A percentile compares a stretch with the other conserved stretches of the same genome.
Conservation (phyloP, 2,113 vertebrate genomes). For the Brienomyrus brachyistius region DNA sequence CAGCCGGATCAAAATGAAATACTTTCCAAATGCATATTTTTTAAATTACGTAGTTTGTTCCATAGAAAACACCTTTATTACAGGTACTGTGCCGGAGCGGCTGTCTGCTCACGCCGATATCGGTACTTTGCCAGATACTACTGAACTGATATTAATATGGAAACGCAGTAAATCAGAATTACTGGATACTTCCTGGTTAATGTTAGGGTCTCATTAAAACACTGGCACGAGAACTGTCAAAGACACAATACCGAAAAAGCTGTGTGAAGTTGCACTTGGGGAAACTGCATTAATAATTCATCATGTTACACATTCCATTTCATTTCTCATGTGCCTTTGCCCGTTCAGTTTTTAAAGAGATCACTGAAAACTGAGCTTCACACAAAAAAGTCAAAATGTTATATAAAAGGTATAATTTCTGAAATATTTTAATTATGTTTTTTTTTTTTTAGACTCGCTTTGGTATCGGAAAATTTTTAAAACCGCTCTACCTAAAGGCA, state of each 20-base stretch:
- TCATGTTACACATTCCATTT: constrained; percentile 35
- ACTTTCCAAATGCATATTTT: constrained; percentile 37
- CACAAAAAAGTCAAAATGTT: constrained; percentile 1
- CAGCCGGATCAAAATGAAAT: constrained; percentile 41
- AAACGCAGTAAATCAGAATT: constrained; percentile 15
- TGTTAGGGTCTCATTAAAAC: constrained; percentile 18
- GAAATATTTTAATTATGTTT: background rate
- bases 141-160: constrained; percentile 1
- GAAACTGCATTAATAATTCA: constrained; percentile 4
- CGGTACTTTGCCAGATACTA: background rate
- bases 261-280: constrained; percentile 17
- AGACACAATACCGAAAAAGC: background rate
- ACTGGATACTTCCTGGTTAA: background rate
- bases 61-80: constrained; percentile 47
- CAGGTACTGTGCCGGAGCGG: constrained; percentile 34
- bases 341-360: constrained; percentile 13
- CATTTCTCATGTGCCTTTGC: background rate
- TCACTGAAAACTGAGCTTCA: constrained; percentile 20
- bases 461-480: constrained; percentile 13
- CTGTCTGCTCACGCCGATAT: background rate
- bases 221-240: background rate
- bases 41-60: constrained; percentile 26
- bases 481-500: constrained; percentile 52
- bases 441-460: constrained; percentile 10
- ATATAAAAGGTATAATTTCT: background rate